Base-by-base conservation (phyloP, 2,113 vertebrate species). In the Scophthalmus maximus region DNA sequence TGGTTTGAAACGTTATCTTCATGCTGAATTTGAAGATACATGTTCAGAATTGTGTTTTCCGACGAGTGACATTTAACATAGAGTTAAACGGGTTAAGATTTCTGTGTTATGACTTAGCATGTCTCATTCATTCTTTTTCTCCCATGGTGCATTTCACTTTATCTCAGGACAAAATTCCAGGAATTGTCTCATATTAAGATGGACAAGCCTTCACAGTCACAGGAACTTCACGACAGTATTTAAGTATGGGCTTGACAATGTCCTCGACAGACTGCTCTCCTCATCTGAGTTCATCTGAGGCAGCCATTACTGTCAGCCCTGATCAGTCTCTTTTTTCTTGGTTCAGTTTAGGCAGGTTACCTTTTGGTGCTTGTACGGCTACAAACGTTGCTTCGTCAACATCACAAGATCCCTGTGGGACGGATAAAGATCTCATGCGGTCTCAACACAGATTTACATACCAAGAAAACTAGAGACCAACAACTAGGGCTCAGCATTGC, bases 261-360 rank as follows among this genome's bases (percentile, higher is more conserved):
- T n/a, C 60, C 64, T 62, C 64, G 15, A 14, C 69, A 65, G 64
- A 78, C 40, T 51, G 58, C 42, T 25, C 46, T 38, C 68, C n/a
- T 42, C 34, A 44, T 62, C 60, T 59, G 44, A 51, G 62, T 79
- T 73, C 61, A 55, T 29, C 50, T 29, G 56, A 42, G 47, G 25
- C 18, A 9, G 47, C 44, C 77, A 40, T 76, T 78, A 66, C 61
- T 65, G 79, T 74, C 82, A 73, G 30, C 14, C 53, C 44, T 0
- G 25, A 79, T 84, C 73, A 76, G 65, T 25, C 38, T 83, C 71
- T 15, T 30, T 40, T 46, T 60, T 78, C 47, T 30, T 29, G 62
- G 59, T 52, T 69, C 32, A 65, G 9, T 10, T 61, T 8, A 18
- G 63, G 44, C 12, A 27, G 11, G 57, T 55, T 59, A 52, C 26